A percentile compares a stretch with the other conserved stretches of the same genome.
Conservation (phyloP, 2,113 vertebrate species). For the Scalopus aquaticus region DNA sequence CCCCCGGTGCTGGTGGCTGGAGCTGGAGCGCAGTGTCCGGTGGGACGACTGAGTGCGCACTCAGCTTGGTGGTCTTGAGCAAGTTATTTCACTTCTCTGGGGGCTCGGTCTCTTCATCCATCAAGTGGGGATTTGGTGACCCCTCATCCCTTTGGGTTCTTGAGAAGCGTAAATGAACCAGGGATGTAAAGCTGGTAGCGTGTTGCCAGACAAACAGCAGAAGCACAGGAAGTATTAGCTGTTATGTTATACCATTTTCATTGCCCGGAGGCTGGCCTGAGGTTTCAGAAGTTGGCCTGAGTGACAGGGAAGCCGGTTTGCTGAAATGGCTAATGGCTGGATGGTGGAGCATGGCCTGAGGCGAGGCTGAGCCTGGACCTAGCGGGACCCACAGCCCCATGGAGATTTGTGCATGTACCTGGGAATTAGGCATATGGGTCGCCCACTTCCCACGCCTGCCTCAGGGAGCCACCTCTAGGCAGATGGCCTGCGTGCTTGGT, state of each 20-base stretch:
- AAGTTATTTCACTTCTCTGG: background rate
- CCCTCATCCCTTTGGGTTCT: background rate
- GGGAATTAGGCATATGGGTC: background rate
- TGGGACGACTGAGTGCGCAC: too few species aligned
- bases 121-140: background rate
- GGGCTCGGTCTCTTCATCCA: background rate
- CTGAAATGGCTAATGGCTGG: background rate
- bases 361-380: background rate
- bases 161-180: background rate
- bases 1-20: background rate
- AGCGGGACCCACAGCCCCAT: background rate
- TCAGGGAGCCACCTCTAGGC: background rate
- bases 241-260: rapidly evolving
- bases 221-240: too few species aligned
- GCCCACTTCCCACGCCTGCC: background rate
- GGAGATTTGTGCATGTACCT: background rate
- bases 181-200: background rate
- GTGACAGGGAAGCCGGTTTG: background rate
- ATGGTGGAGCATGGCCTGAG: background rate
- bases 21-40: background rate
- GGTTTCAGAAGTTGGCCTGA: background rate
- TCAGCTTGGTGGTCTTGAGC: background rate
- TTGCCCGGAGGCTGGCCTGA: background rate
- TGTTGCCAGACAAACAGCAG: background rate
- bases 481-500: background rate